Percentiles rank a stretch among this genome's conserved stretches.
phyloP scores from a whole-genome alignment of 1,140 invertebrate genomes.

The Calephelis virginiensis region DNA sequence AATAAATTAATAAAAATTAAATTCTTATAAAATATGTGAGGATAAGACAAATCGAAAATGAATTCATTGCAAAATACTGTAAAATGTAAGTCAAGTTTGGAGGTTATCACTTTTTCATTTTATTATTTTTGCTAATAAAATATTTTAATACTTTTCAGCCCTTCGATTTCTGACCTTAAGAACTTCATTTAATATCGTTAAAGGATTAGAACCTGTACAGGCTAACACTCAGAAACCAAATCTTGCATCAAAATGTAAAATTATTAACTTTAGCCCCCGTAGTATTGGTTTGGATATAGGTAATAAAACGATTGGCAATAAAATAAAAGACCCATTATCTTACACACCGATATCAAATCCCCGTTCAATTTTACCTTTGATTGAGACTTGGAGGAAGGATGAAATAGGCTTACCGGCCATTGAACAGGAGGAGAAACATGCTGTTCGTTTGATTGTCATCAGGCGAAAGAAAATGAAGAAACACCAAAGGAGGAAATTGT shows the following conservation, averaged over 20 bases:
- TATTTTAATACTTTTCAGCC: conserved; percentile 44
- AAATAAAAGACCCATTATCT: conserved; percentile 54
- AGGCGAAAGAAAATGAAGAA: conserved; percentile 91
- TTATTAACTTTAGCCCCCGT: conserved; percentile 45
- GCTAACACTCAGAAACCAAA: conserved; percentile 25
- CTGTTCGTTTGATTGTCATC: conserved; percentile 86
- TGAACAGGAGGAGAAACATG: conserved; percentile 80
- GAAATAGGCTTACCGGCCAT: conserved; percentile 62
- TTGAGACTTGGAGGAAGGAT: conserved; percentile 63
- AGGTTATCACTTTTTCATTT: conserved; percentile 3
- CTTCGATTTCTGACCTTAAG: conserved; percentile 56
- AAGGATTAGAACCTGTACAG: conserved; percentile 45
- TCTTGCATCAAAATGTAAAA: conserved; percentile 41
- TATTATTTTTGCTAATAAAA: background rate
- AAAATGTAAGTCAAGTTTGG: conserved; percentile 52
- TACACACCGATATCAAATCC: conserved; percentile 67
- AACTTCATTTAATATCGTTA: conserved; percentile 49
- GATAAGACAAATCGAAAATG: conserved; percentile 33
- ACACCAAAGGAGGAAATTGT: conserved; percentile 88
- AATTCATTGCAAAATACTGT: conserved; percentile 53
- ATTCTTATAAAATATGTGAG: background rate
- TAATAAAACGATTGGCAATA: conserved; percentile 39
- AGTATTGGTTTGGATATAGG: conserved; percentile 54
- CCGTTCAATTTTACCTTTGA: conserved; percentile 61
- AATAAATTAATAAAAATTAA: too few species aligned